Conservation (phyloP, 2,113 vertebrate genomes). For the Crotalus helleri region DNA sequence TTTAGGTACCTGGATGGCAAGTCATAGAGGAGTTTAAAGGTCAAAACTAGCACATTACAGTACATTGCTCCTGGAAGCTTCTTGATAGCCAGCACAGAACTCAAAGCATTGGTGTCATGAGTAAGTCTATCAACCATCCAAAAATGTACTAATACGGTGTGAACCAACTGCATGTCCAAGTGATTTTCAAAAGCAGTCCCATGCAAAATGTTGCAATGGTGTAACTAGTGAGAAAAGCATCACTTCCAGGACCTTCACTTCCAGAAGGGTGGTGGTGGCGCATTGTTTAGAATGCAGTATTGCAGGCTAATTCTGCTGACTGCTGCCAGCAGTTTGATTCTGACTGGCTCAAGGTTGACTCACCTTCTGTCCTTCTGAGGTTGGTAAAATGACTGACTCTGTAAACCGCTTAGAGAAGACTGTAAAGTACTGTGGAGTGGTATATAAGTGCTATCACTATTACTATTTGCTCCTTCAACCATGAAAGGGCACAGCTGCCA, state of each 20-base stretch:
- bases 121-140: not conserved
- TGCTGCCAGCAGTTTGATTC: too few relatives aligned
- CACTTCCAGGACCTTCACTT: not conserved
- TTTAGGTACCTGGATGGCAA: not conserved
- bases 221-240: not conserved
- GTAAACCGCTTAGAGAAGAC: too few relatives aligned
- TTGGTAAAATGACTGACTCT: too few relatives aligned
- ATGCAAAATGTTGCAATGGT: not conserved
- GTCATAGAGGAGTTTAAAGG: not conserved
- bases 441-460: too few relatives aligned
- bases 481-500: not conserved
- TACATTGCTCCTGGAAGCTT: not conserved
- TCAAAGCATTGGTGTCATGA: not conserved
- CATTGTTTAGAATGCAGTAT: too few relatives aligned
- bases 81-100: not conserved
- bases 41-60: not conserved
- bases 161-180: not conserved
- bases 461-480: too few relatives aligned
- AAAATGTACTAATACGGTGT: not conserved
- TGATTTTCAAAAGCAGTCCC: not conserved
- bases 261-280: not conserved
- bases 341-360: too few relatives aligned
- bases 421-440: too few relatives aligned
- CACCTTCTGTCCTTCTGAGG: too few relatives aligned
- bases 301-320: too few relatives aligned